Conservation (phyloP, 2,113 vertebrate genomes). For the Nothobranchius furzeri region DNA sequence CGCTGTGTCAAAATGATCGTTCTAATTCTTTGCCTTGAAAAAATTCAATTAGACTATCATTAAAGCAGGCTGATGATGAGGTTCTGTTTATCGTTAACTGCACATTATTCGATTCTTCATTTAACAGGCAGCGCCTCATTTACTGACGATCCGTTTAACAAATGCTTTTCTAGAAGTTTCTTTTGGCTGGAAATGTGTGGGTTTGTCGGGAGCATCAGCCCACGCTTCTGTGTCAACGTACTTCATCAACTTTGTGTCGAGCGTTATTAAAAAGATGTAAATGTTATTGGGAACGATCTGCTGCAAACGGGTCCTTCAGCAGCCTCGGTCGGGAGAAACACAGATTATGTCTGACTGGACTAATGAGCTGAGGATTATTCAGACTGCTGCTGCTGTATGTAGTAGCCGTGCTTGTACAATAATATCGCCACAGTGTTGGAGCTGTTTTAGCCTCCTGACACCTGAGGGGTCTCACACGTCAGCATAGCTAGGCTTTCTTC, state of each 20-base stretch:
- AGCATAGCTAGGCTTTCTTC: too few species aligned
- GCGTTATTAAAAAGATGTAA: too few species aligned
- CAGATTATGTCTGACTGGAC: too few species aligned
- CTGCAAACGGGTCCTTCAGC: too few species aligned
- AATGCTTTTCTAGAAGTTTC: slow-evolving; percentile 70
- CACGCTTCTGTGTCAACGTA: not conserved
- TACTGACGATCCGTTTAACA: slow-evolving; percentile 77
- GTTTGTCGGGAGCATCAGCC: slow-evolving; percentile 19
- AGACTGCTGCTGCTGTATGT: too few species aligned
- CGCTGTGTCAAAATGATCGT: slow-evolving; percentile 70
- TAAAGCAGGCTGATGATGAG: slow-evolving; percentile 76
- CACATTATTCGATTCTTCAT: slow-evolving; percentile 80
- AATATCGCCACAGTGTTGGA: too few species aligned
- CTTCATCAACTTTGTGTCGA: slow-evolving; percentile 5
- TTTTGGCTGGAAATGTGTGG: slow-evolving; percentile 56
- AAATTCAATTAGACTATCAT: slow-evolving; percentile 79
- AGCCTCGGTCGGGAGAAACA: too few species aligned
- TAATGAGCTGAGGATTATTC: too few species aligned
- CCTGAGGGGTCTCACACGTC: too few species aligned
- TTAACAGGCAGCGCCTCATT: slow-evolving; percentile 81
- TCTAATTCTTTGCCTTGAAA: slow-evolving; percentile 74
- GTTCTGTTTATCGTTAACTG: slow-evolving; percentile 79
- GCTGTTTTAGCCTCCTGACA: too few species aligned
- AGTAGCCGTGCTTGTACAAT: too few species aligned
- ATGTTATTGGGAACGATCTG: too few species aligned